These are phyloP conservation scores for Zygothrica quintamaculata DNA, from an alignment of 2,888 invertebrate species.

Conservation along the genomic window DNA sequence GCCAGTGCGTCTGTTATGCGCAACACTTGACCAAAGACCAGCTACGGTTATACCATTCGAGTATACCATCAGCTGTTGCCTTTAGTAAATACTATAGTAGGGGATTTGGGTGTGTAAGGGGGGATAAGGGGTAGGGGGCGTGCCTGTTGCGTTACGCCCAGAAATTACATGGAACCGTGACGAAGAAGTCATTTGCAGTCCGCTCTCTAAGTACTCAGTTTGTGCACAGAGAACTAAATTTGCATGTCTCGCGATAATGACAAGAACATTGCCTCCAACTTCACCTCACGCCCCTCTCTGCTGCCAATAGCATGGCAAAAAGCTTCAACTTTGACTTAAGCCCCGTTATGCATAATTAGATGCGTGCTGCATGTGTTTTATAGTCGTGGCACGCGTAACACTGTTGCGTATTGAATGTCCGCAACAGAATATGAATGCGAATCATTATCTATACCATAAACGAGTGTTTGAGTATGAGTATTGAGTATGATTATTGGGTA, in stretches of 20 bases:
- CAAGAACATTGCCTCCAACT: slow-evolving; percentile 24
- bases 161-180: slow-evolving; percentile 42
- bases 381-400: slow-evolving; percentile 58
- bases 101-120: slow-evolving; percentile 32
- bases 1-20: slow-evolving; percentile 68
- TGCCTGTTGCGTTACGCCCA: slow-evolving; percentile 46
- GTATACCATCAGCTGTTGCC: slow-evolving; percentile 45
- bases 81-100: slow-evolving; percentile 38
- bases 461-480: no score
- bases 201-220: slow-evolving; percentile 1
- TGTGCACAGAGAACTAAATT: slow-evolving; percentile 33
- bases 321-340: slow-evolving; percentile 17
- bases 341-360: slow-evolving; percentile 66
- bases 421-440: slow-evolving; percentile 41
- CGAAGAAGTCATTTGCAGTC: slow-evolving; percentile 37
- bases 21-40: slow-evolving; percentile 51
- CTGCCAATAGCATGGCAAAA: no score
- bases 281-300: background rate
- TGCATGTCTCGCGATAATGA: slow-evolving; percentile 53
- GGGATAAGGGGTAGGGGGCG: slow-evolving; percentile 37
- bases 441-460: slow-evolving; percentile 6
- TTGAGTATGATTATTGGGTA: no score
- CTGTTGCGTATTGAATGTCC: slow-evolving; percentile 45
- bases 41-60: background rate
- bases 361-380: slow-evolving; percentile 63